Evolutionary conservation across 2,113 vertebrate genomes (phyloP).

Genomic region (Cichladusa arquata): DNA sequence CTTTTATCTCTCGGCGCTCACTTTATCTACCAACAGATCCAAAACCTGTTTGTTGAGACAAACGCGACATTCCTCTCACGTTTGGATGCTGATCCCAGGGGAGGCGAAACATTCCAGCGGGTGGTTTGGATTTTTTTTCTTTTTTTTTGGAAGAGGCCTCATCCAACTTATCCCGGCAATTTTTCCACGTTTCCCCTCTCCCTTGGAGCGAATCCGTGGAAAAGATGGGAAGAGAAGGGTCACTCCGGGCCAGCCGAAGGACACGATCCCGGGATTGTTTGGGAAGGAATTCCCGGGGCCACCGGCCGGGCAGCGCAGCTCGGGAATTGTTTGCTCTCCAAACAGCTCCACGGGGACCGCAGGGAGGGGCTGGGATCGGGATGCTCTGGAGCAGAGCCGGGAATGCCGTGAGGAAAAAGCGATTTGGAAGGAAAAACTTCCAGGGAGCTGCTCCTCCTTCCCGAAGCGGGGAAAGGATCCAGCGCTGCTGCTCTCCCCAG

Average conservation of each 20-base stretch:
- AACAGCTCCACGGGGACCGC: slow-evolving; percentile 42
- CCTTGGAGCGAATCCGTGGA: not conserved
- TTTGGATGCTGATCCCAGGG: not conserved
- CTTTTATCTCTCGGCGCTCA: no score
- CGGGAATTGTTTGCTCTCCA: slow-evolving; percentile 44
- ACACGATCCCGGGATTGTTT: not conserved
- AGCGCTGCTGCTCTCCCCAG: not conserved
- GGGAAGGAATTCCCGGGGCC: slow-evolving; percentile 26
- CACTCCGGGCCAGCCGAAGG: slow-evolving; percentile 46
- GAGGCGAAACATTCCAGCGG: not conserved
- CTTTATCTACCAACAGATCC: no score
- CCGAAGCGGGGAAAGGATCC: not conserved
- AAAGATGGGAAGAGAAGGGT: not conserved
- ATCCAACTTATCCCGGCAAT: not conserved
- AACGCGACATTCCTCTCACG: no score
- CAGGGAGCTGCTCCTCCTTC: not conserved
- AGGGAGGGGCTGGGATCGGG: not conserved
- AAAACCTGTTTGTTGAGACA: no score
- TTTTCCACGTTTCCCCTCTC: not conserved
- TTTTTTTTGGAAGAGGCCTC: not conserved
- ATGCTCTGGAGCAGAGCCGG: not conserved
- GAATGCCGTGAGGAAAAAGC: not conserved
- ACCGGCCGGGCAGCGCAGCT: not conserved
- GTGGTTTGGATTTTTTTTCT: not conserved
- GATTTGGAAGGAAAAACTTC: not conserved